Base-by-base conservation (phyloP, 2,888 invertebrate species). In the Melanostoma scalare region DNA sequence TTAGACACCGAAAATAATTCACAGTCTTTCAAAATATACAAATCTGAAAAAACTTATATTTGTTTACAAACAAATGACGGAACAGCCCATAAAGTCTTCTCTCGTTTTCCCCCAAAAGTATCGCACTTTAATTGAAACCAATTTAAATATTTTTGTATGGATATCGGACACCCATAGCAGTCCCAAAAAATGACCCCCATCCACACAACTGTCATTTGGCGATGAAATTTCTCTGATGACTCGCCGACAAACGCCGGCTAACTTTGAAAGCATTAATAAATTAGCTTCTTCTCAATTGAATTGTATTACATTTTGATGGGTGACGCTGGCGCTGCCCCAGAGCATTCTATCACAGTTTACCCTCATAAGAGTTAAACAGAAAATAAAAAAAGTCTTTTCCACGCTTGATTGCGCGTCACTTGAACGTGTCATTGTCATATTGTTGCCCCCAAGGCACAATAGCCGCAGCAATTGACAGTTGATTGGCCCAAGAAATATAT, bases 81-180 rank as follows among this genome's bases (percentile, higher is more conserved):
- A 8, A 8, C 10, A 6, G 38, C 9, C 38, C 9, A 8, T 63
- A 8, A n/a, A 6, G 3, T 3, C 6, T 10, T 31, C 0, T 3
- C 6, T n/a, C n/a, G 38, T 10, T 55, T 48, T 6, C 55, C n/a
- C 8, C 40, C 46, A 46, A 55, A 46, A 33, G 72, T 60, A 50
- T 42, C 40, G 20, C 20, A 20, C 0, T 9, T 60, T 67, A 84
- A 84, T 84, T 84, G 50, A 79, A 61, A 60, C 55, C 75, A 79
- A 78, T 84, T 84, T 79, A 84, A 84, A 84, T 79, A 84, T 69
- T 69, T 42, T 65, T 42, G 30, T 36, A 38, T 67, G 52, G 69
- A 55, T 81, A 55, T 72, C 61, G 20, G 61, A 46, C 60, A 60
- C 42, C 20, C 20, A 63, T 67, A 20, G 20, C 73, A 67, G 68